Base-by-base conservation (phyloP, 2,888 invertebrate genomes). In the Cantharis rufa region DNA sequence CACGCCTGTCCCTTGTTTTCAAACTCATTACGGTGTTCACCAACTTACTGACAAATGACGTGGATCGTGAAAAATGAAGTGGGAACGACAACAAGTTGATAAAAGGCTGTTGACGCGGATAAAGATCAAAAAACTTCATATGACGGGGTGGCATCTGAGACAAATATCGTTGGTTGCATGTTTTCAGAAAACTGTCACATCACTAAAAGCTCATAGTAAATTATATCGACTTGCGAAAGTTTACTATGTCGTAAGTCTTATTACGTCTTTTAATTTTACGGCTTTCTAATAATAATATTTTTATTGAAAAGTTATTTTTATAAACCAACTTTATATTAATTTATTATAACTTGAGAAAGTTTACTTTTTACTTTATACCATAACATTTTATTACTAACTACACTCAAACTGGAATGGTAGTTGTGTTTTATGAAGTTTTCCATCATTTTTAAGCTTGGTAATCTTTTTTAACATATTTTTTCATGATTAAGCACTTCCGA, bases 11-110 rank as follows among this genome's bases (percentile, higher is more conserved):
- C 85, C 84, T 87, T 88, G 88, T 88, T 88, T 87, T 87, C 87
- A 84, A 87, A 87, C 86, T 87, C 87, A 87, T 88, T 88, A 87
- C 86, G 86, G 85, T 86, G 86, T 86, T 87, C 85, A 83, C 86
- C 85, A 86, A 87, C 87, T 86, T 85, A 86, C 86, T 88, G 88
- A 88, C 88, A 88, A 88, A 88, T 87, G 88, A 87, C 86, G 87
- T 85, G 85, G 85, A 86, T 87, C 84, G 87, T 87, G 88, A 88
- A 88, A 88, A 88, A 88, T 88, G 87, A 86, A 87, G 87, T 86
- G 85, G 86, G 85, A 85, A 86, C 85, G 84, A 84, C 85, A 87
- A 88, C 87, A 87, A 87, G 85, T 87, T 87, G 87, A 87, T 88
- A 87, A 87, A 87, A 87, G 86, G 86, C 85, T 84, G 85, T 86